phyloP scores from a whole-genome alignment of 2,797 vertebrate genomes.

The Amazona finschi region DNA sequence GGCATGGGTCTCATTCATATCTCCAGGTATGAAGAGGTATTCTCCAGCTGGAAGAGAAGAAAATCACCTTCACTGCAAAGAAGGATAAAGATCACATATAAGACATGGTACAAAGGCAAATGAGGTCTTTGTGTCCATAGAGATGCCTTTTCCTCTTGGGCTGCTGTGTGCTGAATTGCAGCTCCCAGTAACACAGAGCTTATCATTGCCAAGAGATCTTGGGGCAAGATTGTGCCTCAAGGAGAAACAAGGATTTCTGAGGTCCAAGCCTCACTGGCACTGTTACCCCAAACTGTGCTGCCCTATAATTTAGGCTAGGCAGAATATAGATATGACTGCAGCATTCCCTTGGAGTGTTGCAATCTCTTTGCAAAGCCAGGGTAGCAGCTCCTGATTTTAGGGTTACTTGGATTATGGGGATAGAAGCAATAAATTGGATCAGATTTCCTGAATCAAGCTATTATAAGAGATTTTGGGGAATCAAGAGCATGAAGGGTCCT shows the following conservation, averaged over 20 bases:
- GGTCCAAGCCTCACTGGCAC: neutral
- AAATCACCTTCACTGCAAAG: neutral
- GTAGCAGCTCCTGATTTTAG: neutral
- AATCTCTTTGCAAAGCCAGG: neutral
- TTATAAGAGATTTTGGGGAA: neutral
- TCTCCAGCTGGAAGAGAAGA: constrained; percentile 4
- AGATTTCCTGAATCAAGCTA: neutral
- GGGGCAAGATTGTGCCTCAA: neutral
- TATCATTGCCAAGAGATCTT: neutral
- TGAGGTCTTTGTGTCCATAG: neutral
- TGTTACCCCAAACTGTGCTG: neutral
- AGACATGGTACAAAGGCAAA: rapidly evolving
- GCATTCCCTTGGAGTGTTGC: neutral
- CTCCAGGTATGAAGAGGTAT: neutral
- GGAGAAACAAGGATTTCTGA: neutral
- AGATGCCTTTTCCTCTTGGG: neutral
- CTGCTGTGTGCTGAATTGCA: neutral
- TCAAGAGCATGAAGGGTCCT: neutral
- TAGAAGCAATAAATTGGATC: neutral
- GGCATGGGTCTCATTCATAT: neutral
- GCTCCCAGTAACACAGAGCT: neutral
- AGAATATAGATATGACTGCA: neutral
- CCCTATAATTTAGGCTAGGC: neutral
- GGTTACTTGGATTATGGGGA: neutral
- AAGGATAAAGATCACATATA: neutral